Base-by-base conservation (phyloP, 2,113 vertebrate species). In the Damaliscus lunatus region DNA sequence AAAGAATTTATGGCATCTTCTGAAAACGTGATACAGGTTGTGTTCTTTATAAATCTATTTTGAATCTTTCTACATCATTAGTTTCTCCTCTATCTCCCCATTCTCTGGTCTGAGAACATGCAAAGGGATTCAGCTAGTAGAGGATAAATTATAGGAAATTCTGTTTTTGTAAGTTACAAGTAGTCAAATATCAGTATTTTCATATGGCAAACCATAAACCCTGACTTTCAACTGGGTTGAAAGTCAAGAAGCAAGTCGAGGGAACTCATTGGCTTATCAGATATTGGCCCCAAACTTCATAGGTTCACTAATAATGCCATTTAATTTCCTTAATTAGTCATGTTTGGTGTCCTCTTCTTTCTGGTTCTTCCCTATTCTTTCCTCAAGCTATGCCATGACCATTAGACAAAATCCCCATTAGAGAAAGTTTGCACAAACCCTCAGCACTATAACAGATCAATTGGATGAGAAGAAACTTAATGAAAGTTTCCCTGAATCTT, bases 41-140 rank as follows among this genome's bases (percentile, higher is more conserved):
- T 3, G 33, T 29, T 50, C 10, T 8, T n/a, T 43, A n/a, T 31
- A 6, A 33, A 78, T 77, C 16, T 86, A 7, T n/a, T 53, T 25
- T 85, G 64, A 88, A 52, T 13, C 15, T 43, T 17, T 40, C 27
- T 15, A 2, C 13, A 4, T 2, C 6, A 17, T 23, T 52, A 10
- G 0, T 52, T 91, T 88, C 31, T 53, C 29, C 7, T 55, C 7
- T 2, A 2, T 33, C 21, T 7, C 0, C 14, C 2, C 1, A 0
- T 53, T 57, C 33, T 67, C 33, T 43, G 13, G 5, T 15, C 29
- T 23, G 33, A 67, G 4, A 7, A 3, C 11, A 31, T 1, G 48
- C 25, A 15, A 60, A 43, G 7, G 7, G 17, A 40, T 40, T 67
- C 15, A 85, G 40, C n/a, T 43, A 77, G 11, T 2, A 31, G 11